Evolutionary conservation across 1,140 invertebrate species (phyloP).

Genomic region (Antheraea mylitta): DNA sequence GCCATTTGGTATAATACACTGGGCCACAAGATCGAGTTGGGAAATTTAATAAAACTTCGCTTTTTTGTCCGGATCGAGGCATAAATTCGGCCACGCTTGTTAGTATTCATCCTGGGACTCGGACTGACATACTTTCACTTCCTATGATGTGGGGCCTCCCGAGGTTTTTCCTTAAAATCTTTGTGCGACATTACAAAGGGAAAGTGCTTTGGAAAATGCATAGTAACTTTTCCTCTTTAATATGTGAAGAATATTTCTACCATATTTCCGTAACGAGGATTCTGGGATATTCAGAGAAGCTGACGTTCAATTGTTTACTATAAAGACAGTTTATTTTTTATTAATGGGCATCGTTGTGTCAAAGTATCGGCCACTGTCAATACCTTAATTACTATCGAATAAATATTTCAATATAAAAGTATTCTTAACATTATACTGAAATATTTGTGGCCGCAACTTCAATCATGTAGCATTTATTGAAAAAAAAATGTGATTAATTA

Average conservation of each 20-base stretch:
- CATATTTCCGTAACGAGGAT: not conserved
- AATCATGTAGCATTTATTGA: no score
- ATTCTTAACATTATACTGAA: no score
- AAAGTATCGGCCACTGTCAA: no score
- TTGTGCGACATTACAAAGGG: not conserved
- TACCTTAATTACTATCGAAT: no score
- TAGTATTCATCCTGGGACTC: not conserved
- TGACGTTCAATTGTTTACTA: not conserved
- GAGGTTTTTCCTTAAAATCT: not conserved
- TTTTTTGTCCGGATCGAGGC: not conserved
- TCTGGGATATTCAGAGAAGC: not conserved
- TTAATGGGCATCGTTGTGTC: no score
- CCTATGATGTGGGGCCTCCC: not conserved
- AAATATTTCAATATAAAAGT: no score
- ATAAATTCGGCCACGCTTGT: not conserved
- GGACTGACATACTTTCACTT: not conserved
- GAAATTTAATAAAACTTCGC: constrained; percentile 2
- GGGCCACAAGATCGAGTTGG: not conserved
- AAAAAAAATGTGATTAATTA: no score
- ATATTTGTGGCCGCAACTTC: no score
- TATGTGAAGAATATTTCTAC: not conserved
- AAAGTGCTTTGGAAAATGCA: not conserved
- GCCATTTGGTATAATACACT: not conserved
- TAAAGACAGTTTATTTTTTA: no score
- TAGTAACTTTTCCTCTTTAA: constrained; percentile 1